Evolutionary conservation across 2,888 invertebrate genomes (phyloP).

Genomic region (Theretra japonica): DNA sequence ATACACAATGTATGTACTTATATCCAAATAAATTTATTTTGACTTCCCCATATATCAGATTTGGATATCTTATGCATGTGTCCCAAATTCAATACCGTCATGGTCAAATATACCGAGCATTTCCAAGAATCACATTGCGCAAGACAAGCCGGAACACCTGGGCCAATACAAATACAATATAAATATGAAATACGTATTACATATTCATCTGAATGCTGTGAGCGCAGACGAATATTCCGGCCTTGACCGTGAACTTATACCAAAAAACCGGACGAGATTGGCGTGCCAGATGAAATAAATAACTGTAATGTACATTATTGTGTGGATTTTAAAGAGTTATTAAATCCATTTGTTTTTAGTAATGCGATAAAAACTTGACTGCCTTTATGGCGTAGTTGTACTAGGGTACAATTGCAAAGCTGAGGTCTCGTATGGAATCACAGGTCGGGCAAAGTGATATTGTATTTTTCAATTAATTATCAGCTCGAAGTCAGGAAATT

Average conservation of each 20-base stretch:
- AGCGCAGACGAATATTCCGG: conserved; percentile 32
- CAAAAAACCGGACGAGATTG: conserved; percentile 4
- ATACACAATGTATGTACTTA: no score
- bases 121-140: not conserved
- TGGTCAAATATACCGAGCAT: conserved; percentile 10
- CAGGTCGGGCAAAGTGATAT: no score
- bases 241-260: conserved; percentile 36
- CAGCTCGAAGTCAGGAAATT: no score
- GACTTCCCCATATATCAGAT: not conserved
- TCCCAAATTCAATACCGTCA: conserved; percentile 7
- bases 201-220: conserved; percentile 23
- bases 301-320: not conserved
- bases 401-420: no score
- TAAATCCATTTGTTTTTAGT: not conserved
- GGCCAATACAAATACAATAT: conserved; percentile 11
- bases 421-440: no score
- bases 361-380: no score
- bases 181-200: conserved; percentile 15
- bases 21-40: no score
- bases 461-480: no score
- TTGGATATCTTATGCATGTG: not conserved
- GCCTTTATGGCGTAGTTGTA: no score
- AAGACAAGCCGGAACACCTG: conserved; percentile 21
- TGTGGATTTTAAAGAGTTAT: not conserved
- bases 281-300: not conserved